phyloP scores from a whole-genome alignment of 2,888 invertebrate species.

The Mythimna impura region DNA sequence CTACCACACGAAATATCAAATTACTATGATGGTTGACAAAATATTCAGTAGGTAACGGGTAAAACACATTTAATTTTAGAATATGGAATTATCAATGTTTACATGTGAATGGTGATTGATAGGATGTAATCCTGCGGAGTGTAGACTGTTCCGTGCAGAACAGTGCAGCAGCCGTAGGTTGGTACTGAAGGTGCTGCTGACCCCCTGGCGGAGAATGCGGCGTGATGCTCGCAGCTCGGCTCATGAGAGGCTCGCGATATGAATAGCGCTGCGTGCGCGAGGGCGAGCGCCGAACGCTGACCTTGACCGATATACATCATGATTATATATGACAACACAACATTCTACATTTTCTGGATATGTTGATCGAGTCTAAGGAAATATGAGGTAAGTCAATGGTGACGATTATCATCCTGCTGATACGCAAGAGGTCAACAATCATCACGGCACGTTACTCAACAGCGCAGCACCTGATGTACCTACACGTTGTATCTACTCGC shows the following conservation, averaged over 20 bases:
- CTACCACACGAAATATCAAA: slow-evolving; percentile 26
- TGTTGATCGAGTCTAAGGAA: slow-evolving; percentile 19
- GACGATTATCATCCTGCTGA: slow-evolving; percentile 30
- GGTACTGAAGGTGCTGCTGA: neutral
- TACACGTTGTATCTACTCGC: neutral
- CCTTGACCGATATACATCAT: slow-evolving; percentile 64
- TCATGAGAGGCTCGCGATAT: slow-evolving; percentile 51
- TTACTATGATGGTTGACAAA: slow-evolving; percentile 10
- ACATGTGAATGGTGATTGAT: neutral
- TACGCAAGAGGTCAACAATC: slow-evolving; percentile 46
- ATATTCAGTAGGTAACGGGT: slow-evolving; percentile 12
- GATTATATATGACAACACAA: slow-evolving; percentile 46
- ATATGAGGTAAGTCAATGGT: slow-evolving; percentile 5
- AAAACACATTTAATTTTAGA: slow-evolving; percentile 10
- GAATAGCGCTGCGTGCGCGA: slow-evolving; percentile 61
- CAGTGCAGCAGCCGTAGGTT: neutral
- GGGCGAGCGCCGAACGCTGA: slow-evolving; percentile 39
- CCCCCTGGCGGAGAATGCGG: neutral
- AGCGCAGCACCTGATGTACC: slow-evolving; percentile 28
- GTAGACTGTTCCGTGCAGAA: neutral
- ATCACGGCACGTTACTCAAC: slow-evolving; percentile 8
- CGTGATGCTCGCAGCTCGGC: neutral
- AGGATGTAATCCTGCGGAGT: neutral
- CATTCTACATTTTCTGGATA: slow-evolving; percentile 37
- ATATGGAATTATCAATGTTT: slow-evolving; percentile 4